These are phyloP conservation scores for Strigops habroptila DNA, from an alignment of 2,113 vertebrate species.

Conservation along the genomic window DNA sequence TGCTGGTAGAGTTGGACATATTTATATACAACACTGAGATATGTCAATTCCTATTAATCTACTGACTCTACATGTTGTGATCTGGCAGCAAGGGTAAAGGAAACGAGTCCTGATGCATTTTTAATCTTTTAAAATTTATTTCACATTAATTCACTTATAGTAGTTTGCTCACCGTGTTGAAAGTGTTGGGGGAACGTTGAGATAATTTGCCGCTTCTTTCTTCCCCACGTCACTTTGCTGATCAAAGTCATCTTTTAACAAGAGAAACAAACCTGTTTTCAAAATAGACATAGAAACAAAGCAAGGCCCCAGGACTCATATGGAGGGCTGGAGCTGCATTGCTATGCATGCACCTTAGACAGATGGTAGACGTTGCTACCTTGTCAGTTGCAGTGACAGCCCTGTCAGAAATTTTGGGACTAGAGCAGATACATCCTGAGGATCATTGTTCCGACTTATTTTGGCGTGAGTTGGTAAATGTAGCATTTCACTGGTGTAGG, in stretches of 20 bases:
- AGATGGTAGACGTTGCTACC: fast-evolving
- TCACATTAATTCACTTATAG: neutral
- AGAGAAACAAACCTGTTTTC: neutral
- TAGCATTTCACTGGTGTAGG: neutral
- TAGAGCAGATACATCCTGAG: neutral
- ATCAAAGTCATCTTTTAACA: neutral
- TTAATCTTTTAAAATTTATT: neutral
- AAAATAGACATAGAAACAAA: neutral
- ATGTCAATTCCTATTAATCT: neutral
- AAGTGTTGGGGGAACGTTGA: neutral
- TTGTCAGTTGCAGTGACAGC: neutral
- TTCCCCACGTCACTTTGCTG: neutral
- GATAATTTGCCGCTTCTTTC: neutral
- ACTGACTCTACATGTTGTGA: neutral
- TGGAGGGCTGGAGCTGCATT: neutral
- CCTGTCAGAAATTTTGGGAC: neutral
- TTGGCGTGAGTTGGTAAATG: neutral
- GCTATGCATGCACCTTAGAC: neutral
- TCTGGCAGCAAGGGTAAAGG: neutral
- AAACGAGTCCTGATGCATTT: constrained; percentile 12
- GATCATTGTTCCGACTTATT: neutral
- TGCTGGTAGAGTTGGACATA: neutral
- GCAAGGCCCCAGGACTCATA: neutral
- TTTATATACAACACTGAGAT: neutral
- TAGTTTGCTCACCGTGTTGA: neutral